Base-by-base conservation (phyloP, 2,113 vertebrate genomes). In the Tragulus kanchil region DNA sequence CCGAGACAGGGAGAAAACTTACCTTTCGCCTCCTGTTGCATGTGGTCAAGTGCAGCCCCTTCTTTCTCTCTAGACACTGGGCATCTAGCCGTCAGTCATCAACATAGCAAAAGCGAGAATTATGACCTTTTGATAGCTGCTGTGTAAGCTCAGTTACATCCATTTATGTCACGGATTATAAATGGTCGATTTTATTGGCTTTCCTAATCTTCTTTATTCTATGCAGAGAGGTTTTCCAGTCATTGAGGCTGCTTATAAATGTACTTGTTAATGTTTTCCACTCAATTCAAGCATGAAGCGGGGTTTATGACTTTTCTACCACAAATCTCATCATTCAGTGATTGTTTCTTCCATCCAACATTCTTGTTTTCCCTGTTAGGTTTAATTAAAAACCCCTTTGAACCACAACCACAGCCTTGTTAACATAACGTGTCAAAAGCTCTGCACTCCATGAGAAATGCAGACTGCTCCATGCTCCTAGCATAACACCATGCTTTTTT, bases 381-480 rank as follows among this genome's bases (percentile, higher is more conserved):
- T 95, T 97, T 97, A 98, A 97, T 97, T 90, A 92, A 94, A 73
- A 90, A 86, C 97, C 86, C 90, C 92, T 96, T 77, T 98, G 87
- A 98, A 95, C n/a, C 69, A 90, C 26, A 93, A 78, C 69, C 61
- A 19, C 50, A 94, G 85, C 36, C 71, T 97, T 91, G 16, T 8
- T 52, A 78, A 28, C 15, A 54, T 31, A 93, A 86, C 93, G 73
- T 45, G 92, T 93, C 73, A 92, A 95, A 97, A 31, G 85, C 21
- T 8, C 9, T 84, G 52, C 4, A 31, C 58, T 78, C 89, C 56
- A 16, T 61, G 77, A 15, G 61, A 90, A 98, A 94, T 62, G 69
- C 64, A 36, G 36, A 36, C 36, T 71, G 26, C n/a, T 5, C 31
- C 82, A 15, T 78, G 87, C 79, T 83, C 92, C 90, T 28, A 23